These are phyloP conservation scores for Apistogramma diplotaenia DNA, from an alignment of 2,113 vertebrate species.

Conservation along the genomic window DNA sequence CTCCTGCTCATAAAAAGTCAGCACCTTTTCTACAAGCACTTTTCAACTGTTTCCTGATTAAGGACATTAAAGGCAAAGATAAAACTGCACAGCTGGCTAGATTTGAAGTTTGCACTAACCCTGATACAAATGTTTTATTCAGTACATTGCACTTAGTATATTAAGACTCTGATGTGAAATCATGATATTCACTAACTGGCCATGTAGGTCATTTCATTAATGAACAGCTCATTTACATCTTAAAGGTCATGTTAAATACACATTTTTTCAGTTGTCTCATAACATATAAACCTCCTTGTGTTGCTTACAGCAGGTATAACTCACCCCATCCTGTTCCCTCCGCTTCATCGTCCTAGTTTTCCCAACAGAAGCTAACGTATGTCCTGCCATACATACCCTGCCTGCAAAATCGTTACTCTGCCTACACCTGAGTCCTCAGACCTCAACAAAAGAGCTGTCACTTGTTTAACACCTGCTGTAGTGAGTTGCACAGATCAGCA, in stretches of 20 bases:
- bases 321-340: background rate
- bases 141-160: background rate
- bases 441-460: background rate
- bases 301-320: too few species aligned
- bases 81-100: too few species aligned
- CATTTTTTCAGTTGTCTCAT: background rate
- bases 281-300: background rate
- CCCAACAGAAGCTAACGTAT: background rate
- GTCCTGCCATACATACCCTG: background rate
- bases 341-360: accelerated
- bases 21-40: background rate
- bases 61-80: background rate
- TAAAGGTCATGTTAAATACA: accelerated
- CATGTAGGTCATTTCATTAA: accelerated
- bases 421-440: background rate
- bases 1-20: background rate
- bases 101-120: background rate
- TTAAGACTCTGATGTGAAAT: background rate
- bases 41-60: background rate
- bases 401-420: background rate
- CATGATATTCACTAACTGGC: background rate
- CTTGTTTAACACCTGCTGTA: background rate
- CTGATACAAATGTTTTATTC: background rate
- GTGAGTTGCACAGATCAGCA: background rate
- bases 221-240: background rate